Evolutionary conservation across 1,140 invertebrate genomes (phyloP), one percentile per base, ranked within the genome.

Genomic region (Drosophila punjabiensis): DNA sequence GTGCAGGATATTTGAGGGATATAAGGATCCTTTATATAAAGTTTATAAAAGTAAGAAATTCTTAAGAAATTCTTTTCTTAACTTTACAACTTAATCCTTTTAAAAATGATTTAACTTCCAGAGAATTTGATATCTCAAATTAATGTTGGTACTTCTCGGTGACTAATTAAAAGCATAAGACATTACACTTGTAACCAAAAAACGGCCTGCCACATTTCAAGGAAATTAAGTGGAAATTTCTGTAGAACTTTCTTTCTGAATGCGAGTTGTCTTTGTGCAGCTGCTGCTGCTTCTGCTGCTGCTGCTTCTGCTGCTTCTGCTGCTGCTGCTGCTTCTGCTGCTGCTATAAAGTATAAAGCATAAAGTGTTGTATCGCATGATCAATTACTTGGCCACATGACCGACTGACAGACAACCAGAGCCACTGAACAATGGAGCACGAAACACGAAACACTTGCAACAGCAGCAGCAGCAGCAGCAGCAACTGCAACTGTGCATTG

Each of bases 341-440:
- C 28, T 52, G 35, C 28, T 41, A 37, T n/a, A 33, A 33, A 53
- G 11, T 20, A 35, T 24, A 55, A 35, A 35, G 61, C 47, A 63
- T 33, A 67, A 48, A 66, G 45, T 56, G 55, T 39, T 32, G 62
- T 24, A 60, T 73, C 43, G 68, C 68, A 74, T 74, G 64, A 71
- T 71, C 68, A 71, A 71, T 71, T 71, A 56, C 64, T 69, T 70
- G 67, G 69, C 53, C 56, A 75, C 71, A 75, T 75, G 56, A 74
- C 69, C 63, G 33, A 77, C 74, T 77, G 56, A 74, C 45, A 52
- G 70, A 70, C 43, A 69, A 61, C 55, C 55, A 69, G 75, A 77
- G 39, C 48, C 56, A 35, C 33, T 35, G 37, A 79, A 65, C 76
- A 71, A 79, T 79, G 59, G 63, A 16, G 58, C 45, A 47, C 58